Evolutionary conservation across 2,888 invertebrate genomes (phyloP), one percentile per base, ranked within the genome.

Genomic region (Catocala fraxini): DNA sequence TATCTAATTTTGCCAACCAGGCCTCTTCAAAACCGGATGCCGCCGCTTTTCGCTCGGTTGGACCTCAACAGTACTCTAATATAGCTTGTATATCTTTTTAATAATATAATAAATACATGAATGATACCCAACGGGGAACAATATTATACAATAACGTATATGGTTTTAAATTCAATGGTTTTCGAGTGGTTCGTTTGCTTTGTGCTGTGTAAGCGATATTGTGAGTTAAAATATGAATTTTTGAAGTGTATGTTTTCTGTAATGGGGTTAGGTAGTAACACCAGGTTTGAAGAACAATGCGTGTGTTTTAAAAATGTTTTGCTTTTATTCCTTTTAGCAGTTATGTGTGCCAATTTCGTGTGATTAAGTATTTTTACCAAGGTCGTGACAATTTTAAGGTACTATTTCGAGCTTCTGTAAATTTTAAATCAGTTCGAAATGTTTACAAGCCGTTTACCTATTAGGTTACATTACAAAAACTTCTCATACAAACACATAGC

Each of bases 1-100:
- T 66, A 63, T 75, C 54, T 60, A 60, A 48, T 63, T 68, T 51
- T 65, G 46, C 46, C n/a, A 49, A 49, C 57, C 47, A 41, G 57
- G 75, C 87, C 92, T 89, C 93, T 93, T 83, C 81, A 93, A 80
- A 91, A 94, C 93, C 92, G 93, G 93, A 92, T 92, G 86, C 90
- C 85, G 85, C 84, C 85, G 87, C 80, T 90, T 91, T 84, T 84
- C 92, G 92, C 92, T 87, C 88, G 89, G 87, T 82, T 85, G 91
- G 82, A 72, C 82, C 68, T 82, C 80, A 87, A 89, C 86, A 79
- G 79, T 75, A 77, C 70, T 75, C 75, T 89, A 89, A 91, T 88
- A 81, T 83, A 81, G 82, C 85, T 83, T 85, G 88, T 89, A 92
- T 92, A 92, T 91, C 87, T 90, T 89, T 93, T 92, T 92, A 90